Evolutionary conservation across 2,888 invertebrate genomes (phyloP).

Genomic region (Pediacus dermestoides): DNA sequence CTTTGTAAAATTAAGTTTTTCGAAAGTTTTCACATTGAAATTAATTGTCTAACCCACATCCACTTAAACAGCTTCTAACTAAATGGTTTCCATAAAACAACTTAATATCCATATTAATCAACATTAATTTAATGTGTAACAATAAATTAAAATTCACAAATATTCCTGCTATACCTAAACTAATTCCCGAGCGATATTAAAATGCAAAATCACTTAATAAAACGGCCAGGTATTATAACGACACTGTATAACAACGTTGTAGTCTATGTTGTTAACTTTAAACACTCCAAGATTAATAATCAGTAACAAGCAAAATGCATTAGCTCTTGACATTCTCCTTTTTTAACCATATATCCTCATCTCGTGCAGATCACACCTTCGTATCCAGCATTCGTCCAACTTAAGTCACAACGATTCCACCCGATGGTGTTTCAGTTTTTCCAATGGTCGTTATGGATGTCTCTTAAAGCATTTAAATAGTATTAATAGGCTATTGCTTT

Average conservation of each 20-base stretch:
- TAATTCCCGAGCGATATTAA: slow-evolving; percentile 25
- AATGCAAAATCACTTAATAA: slow-evolving; percentile 44
- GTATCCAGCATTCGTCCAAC: slow-evolving; percentile 6
- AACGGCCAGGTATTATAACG: slow-evolving; percentile 41
- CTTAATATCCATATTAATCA: no score
- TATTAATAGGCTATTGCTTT: slow-evolving; percentile 50
- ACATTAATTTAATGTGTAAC: no score
- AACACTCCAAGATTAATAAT: slow-evolving; percentile 48
- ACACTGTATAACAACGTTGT: slow-evolving; percentile 45
- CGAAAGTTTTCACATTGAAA: no score
- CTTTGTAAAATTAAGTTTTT: no score
- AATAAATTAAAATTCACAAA: no score
- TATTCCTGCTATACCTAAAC: no score
- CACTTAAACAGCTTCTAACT: no score
- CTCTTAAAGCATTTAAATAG: slow-evolving; percentile 42
- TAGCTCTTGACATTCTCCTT: slow-evolving; percentile 41
- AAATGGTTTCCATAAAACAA: no score
- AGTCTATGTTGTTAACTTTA: slow-evolving; percentile 47
- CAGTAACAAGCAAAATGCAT: slow-evolving; percentile 48
- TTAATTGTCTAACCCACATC: no score
- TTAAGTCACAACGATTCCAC: slow-evolving; percentile 10
- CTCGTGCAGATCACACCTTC: slow-evolving; percentile 16
- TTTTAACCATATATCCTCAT: slow-evolving; percentile 21
- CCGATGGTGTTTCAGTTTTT: slow-evolving; percentile 6
- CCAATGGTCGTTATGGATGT: slow-evolving; percentile 32